Evolutionary conservation across 2,113 vertebrate species (phyloP).

Genomic region (Leptosomus discolor): DNA sequence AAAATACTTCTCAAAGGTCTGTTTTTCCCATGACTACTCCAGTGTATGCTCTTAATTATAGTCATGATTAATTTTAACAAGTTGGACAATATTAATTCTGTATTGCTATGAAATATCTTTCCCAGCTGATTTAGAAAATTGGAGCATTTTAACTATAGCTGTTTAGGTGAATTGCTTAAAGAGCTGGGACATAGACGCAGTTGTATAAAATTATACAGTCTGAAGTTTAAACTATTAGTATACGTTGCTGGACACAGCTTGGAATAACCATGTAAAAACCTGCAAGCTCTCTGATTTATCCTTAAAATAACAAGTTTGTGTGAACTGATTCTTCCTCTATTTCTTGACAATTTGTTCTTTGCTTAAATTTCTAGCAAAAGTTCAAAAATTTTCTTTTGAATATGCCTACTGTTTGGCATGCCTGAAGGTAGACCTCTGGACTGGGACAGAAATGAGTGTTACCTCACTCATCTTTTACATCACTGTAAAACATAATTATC

Average conservation of each 20-base stretch:
- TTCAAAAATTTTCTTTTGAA: neutral
- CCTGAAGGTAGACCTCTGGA: neutral
- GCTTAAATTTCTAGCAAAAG: neutral
- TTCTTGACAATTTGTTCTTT: neutral
- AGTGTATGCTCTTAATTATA: constrained; percentile 30
- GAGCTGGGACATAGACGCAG: neutral
- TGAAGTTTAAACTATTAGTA: neutral
- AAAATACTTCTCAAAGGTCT: constrained; percentile 9
- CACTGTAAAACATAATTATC: neutral
- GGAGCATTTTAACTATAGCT: neutral
- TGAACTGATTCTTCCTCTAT: neutral
- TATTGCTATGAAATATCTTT: neutral
- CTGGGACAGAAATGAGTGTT: neutral
- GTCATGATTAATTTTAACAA: constrained; percentile 28
- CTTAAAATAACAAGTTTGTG: neutral
- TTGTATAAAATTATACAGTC: neutral
- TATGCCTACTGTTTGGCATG: neutral
- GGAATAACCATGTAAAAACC: neutral
- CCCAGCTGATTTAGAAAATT: neutral
- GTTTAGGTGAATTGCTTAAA: neutral
- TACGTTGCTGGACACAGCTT: neutral
- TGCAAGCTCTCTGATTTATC: neutral
- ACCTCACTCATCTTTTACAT: neutral
- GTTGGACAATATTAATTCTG: neutral
- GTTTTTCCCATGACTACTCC: constrained; percentile 12